These are phyloP conservation scores for Clarias magur DNA, from an alignment of 2,113 vertebrate species.

Conservation along the genomic window DNA sequence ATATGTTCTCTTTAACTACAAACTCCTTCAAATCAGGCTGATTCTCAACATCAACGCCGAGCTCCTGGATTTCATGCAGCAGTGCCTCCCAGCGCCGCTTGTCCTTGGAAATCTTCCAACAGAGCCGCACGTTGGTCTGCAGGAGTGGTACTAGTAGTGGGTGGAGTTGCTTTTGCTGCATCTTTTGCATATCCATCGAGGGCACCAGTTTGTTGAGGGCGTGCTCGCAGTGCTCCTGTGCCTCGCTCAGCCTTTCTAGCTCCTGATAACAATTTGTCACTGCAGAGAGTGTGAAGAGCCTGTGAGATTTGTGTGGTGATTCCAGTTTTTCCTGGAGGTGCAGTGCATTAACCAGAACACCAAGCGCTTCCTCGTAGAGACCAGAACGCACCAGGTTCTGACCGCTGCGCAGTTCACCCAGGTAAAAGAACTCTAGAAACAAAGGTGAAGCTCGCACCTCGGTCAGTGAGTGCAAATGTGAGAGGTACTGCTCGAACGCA, in stretches of 20 bases:
- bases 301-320: slow-evolving; percentile 66
- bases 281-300: slow-evolving; percentile 83
- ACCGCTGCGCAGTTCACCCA: slow-evolving; percentile 78
- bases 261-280: slow-evolving; percentile 87
- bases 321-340: slow-evolving; percentile 84
- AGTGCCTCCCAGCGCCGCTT: slow-evolving; percentile 83
- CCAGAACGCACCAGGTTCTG: slow-evolving; percentile 85
- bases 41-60: slow-evolving; percentile 68
- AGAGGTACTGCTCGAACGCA: slow-evolving; percentile 92
- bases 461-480: slow-evolving; percentile 80
- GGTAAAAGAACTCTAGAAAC: slow-evolving; percentile 88
- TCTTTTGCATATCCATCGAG: slow-evolving; percentile 58
- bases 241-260: slow-evolving; percentile 81
- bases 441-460: slow-evolving; percentile 73
- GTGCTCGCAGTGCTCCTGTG: slow-evolving; percentile 80
- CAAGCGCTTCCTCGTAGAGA: slow-evolving; percentile 82
- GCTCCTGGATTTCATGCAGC: slow-evolving; percentile 78
- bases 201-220: slow-evolving; percentile 74
- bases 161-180: slow-evolving; percentile 72
- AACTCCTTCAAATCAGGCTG: slow-evolving; percentile 84
- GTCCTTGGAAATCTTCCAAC: slow-evolving; percentile 89
- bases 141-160: slow-evolving; percentile 83
- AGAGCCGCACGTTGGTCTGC: slow-evolving; percentile 80
- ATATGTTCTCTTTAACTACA: slow-evolving; percentile 82
- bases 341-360: slow-evolving; percentile 82